phyloP scores from a whole-genome alignment of 2,888 invertebrate species.

The Melikaiella ostensackeni region DNA sequence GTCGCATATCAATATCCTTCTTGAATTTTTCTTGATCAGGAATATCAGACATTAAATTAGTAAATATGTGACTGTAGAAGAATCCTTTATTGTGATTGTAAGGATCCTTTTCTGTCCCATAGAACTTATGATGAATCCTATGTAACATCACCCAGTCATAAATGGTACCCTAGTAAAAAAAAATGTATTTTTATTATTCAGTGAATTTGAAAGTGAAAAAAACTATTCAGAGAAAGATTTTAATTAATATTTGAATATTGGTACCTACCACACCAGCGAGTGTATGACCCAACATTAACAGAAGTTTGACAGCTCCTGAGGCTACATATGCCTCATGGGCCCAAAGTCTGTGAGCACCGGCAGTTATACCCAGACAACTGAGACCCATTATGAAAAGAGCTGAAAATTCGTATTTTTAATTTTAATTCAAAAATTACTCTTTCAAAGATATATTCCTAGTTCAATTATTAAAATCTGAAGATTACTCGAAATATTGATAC shows the following conservation, averaged over 20 bases:
- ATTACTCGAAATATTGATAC: too few relatives aligned
- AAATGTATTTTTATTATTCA: not conserved
- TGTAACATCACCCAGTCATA: constrained; percentile 92
- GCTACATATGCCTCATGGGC: constrained; percentile 92
- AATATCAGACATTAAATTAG: constrained; percentile 83
- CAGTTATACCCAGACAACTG: constrained; percentile 89
- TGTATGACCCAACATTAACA: constrained; percentile 90
- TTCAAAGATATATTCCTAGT: too few relatives aligned
- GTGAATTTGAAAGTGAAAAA: not conserved
- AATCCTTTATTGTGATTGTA: constrained; percentile 90
- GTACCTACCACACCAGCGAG: constrained; percentile 91
- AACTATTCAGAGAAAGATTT: not conserved
- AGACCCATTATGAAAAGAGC: constrained; percentile 82
- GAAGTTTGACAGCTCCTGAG: constrained; percentile 82
- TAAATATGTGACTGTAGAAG: constrained; percentile 87
- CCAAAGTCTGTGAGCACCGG: constrained; percentile 96
- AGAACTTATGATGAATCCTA: constrained; percentile 88
- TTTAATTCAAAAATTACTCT: not conserved
- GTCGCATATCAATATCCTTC: constrained; percentile 86
- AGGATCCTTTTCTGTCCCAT: constrained; percentile 88
- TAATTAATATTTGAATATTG: not conserved
- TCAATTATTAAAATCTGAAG: too few relatives aligned
- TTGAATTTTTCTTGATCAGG: constrained; percentile 83
- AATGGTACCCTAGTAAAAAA: constrained; percentile 85
- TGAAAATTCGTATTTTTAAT: constrained; percentile 73